Evolutionary conservation across 2,113 vertebrate genomes (phyloP).

Genomic region (Larimichthys polyactis): DNA sequence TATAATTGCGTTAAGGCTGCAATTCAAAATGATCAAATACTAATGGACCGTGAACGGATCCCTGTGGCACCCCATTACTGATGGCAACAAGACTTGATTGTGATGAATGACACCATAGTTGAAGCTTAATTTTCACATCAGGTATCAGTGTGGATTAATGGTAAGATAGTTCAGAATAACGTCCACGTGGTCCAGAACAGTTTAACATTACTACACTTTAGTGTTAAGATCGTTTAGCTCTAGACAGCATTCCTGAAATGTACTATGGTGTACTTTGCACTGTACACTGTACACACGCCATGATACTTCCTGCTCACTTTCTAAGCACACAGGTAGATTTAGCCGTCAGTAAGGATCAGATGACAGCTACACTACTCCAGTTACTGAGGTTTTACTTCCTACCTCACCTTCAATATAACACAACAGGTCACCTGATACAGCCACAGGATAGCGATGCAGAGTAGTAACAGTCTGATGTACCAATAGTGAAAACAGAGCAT

Average conservation of each 20-base stretch:
- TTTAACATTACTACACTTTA: not conserved
- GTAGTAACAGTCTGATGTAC: not conserved
- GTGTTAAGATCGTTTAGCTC: not conserved
- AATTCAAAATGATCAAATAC: not conserved
- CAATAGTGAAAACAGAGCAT: slow-evolving; percentile 9
- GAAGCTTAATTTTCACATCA: not conserved
- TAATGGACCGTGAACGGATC: not conserved
- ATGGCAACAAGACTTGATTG: not conserved
- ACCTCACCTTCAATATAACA: slow-evolving; percentile 21
- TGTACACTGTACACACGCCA: not conserved
- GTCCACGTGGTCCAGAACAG: not conserved
- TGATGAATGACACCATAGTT: not conserved
- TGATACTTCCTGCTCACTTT: slow-evolving; percentile 49
- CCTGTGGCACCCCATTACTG: not conserved
- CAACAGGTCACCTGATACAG: slow-evolving; percentile 47
- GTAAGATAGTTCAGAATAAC: not conserved
- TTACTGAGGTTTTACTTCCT: slow-evolving; percentile 63
- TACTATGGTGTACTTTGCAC: not conserved
- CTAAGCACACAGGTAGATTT: slow-evolving; percentile 20
- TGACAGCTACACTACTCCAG: slow-evolving; percentile 53
- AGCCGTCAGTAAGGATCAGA: slow-evolving; percentile 33
- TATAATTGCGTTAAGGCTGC: not conserved
- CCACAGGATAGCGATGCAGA: not conserved
- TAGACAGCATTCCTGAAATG: not conserved
- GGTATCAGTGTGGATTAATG: too few species aligned